A percentile compares a stretch with the other conserved stretches of the same genome.
phyloP scores from a whole-genome alignment of 2,113 vertebrate genomes.

The Rhinichthys klamathensis region DNA sequence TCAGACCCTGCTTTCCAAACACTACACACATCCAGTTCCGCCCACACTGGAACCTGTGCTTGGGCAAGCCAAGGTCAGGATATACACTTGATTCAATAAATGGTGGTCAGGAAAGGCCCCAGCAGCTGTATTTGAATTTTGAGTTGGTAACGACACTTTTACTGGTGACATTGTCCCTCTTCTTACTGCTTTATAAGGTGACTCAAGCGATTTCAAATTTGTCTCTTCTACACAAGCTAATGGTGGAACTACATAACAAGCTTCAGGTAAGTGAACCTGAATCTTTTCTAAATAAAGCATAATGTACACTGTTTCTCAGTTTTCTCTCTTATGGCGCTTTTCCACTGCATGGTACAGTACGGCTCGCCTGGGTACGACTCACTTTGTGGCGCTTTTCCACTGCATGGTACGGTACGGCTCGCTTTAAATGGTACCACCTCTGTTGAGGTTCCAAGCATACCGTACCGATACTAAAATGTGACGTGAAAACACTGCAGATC shows the following conservation, averaged over 20 bases:
- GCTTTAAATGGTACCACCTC: too few species aligned
- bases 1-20: conserved; percentile 80
- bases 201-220: conserved; percentile 75
- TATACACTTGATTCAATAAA: neutral
- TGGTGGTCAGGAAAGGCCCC: neutral
- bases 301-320: neutral
- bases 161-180: neutral
- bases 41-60: conserved; percentile 35
- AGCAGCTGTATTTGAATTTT: neutral
- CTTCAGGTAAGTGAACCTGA: conserved; percentile 75
- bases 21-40: conserved; percentile 64
- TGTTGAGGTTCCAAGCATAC: too few species aligned
- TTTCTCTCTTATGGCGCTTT: neutral
- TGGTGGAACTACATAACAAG: conserved; percentile 74
- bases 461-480: too few species aligned
- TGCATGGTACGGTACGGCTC: too few species aligned
- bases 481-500: too few species aligned
- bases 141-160: neutral
- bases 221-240: conserved; percentile 78
- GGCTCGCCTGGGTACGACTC: too few species aligned
- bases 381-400: too few species aligned
- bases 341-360: too few species aligned
- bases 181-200: conserved; percentile 63
- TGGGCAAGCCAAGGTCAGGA: conserved; percentile 60
- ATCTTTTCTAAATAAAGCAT: neutral